Evolutionary conservation across 2,888 invertebrate species (phyloP), one percentile per base, ranked within the genome.

Genomic region (Theodoxus fluviatilis): DNA sequence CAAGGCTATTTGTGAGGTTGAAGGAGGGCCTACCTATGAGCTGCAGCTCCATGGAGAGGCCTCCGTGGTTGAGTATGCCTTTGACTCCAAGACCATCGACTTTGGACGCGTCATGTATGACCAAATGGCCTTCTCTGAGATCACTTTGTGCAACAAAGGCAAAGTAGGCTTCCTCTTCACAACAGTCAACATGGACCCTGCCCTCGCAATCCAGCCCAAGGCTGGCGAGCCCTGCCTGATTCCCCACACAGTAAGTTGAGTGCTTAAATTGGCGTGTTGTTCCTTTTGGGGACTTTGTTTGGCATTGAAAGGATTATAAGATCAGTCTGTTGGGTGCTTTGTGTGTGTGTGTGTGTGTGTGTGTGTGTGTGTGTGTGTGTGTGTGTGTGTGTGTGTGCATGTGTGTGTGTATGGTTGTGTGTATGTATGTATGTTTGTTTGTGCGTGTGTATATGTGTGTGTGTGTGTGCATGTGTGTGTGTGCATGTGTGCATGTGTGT

Each of bases 51-150:
- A 80, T 55, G 87, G 87, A 69, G 84, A 86, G 71, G 86, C 87
- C 6, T 87, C 87, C 0, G 75, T 84, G 12, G 83, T 87, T 28
- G 81, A 83, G 49, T 87, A 87, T 75, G 76, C 76, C 25, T 85
- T 87, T 77, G 84, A 84, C 76, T 78, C 76, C 28, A 79, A 79
- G 61, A 81, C 83, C 70, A 84, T 87, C 69, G 83, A 87, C 74
- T 86, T 82, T 79, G 87, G 86, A 40, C n/a, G n/a, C n/a, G n/a
- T n/a, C n/a, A n/a, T n/a, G 84, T 87, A 84, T 73, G 85, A 87
- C 75, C 82, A 84, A 65, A 79, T 84, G 15, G 82, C 83, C 4
- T 75, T 76, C 22, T 79, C 83, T 18, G 81, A 83, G 74, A 81
- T 87, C 7, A 81, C 80, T 2, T 78, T 87, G 63, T 74, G 80